Base-by-base conservation (phyloP, 2,113 vertebrate species). In the Merops nubicus region DNA sequence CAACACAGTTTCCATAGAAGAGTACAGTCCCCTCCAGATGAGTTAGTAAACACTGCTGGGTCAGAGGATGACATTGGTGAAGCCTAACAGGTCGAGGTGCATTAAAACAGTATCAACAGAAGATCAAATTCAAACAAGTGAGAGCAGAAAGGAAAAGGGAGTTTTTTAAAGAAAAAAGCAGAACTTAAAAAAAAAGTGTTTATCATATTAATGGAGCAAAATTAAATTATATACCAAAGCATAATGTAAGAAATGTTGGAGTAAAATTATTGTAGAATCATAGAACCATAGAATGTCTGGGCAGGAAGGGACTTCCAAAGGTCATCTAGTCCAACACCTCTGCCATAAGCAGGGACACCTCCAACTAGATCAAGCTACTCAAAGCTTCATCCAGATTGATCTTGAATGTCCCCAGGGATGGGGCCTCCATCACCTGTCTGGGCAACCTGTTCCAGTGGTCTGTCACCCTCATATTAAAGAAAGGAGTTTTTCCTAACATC, bases 21-120 rank as follows among this genome's bases (percentile, higher is more conserved):
- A 77, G 75, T 51, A 31, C 5, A 40, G 7, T 43, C 0, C 0
- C 1, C 86, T 82, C 28, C 21, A 60, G 20, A 1, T 19, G 47
- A 70, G 28, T 48, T 17, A 78, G 47, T 53, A 13, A 29, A 36
- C 14, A 42, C 11, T 54, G 15, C 9, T 74, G 36, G 23, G 42
- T 69, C 22, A 75, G 38, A 62, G 6, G 7, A 28, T 36, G 19
- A 43, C 15, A 33, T 2, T 38, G 17, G 3, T 47, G 12, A 84
- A 11, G 22, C 3, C 42, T 50, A 40, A 11, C 1, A 33, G 4
- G 5, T 20, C 29, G 50, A 38, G 2, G 5, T 31, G 3, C 17
- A 31, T 86, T 65, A 56, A 29, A 42, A 26, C 1, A 1, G 4
- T 43, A 75, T 34, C 26, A 68, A 8, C 15, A 75, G 40, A 79